phyloP scores from a whole-genome alignment of 2,888 invertebrate genomes.

The Diaphora mendica region DNA sequence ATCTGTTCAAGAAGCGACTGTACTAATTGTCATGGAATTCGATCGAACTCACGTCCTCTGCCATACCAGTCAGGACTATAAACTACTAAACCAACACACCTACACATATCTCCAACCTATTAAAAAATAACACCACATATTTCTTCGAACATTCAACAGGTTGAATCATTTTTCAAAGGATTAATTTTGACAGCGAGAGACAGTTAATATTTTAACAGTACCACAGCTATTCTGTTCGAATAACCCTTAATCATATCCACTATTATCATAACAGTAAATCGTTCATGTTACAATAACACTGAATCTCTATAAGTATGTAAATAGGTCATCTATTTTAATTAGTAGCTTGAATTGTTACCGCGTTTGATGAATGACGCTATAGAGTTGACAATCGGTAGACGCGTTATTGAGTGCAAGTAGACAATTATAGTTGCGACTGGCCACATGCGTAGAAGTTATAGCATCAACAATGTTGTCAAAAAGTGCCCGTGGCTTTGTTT shows the following conservation, averaged over 20 bases:
- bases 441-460: too few relatives aligned
- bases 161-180: constrained; percentile 13
- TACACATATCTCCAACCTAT: background rate
- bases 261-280: constrained; percentile 63
- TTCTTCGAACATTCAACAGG: constrained; percentile 2
- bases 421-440: too few relatives aligned
- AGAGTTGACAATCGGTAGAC: constrained; percentile 30
- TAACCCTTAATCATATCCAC: constrained; percentile 6
- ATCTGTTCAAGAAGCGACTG: too few relatives aligned
- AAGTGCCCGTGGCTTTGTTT: too few relatives aligned
- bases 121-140: constrained; percentile 4
- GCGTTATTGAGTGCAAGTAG: too few relatives aligned
- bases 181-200: constrained; percentile 16
- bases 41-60: background rate
- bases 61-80: background rate
- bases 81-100: background rate
- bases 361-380: constrained; percentile 43
- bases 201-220: constrained; percentile 10
- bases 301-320: constrained; percentile 79
- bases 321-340: constrained; percentile 84
- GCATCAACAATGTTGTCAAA: too few relatives aligned
- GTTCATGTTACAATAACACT: constrained; percentile 33
- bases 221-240: constrained; percentile 13
- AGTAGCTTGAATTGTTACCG: constrained; percentile 62
- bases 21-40: background rate